Evolutionary conservation across 2,797 vertebrate species (phyloP).

Genomic region (Agapornis canus): DNA sequence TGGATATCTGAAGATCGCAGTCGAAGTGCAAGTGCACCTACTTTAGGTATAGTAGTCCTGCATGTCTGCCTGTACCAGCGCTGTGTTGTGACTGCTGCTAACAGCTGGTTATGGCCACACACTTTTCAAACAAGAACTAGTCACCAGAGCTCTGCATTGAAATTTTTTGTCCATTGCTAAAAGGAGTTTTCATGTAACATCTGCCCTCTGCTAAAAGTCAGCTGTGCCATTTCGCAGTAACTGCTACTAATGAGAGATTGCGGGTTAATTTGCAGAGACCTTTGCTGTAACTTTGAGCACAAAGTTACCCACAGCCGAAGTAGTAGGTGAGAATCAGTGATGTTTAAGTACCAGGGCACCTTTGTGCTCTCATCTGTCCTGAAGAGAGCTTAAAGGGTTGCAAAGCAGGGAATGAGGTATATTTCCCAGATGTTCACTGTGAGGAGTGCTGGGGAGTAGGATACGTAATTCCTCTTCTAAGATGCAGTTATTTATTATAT

Average conservation of each 20-base stretch:
- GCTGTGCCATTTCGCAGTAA: background rate
- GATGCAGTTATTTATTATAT: background rate
- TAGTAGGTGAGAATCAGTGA: background rate
- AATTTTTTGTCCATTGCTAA: background rate
- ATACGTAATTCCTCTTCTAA: background rate
- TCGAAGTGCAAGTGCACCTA: slow-evolving; percentile 93
- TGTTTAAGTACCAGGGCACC: background rate
- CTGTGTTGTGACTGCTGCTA: slow-evolving; percentile 60
- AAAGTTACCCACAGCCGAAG: background rate
- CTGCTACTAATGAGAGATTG: slow-evolving; percentile 47
- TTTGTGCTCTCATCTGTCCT: background rate
- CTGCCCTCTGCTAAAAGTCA: slow-evolving; percentile 40
- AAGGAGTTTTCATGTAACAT: background rate
- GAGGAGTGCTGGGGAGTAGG: background rate
- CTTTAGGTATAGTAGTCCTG: slow-evolving; percentile 91
- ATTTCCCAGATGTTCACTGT: background rate
- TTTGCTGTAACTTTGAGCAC: background rate
- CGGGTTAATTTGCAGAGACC: background rate
- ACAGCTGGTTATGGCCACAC: slow-evolving; percentile 30
- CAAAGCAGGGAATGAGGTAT: background rate
- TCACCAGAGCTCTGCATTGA: background rate
- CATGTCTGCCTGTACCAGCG: slow-evolving; percentile 73
- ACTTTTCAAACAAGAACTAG: background rate
- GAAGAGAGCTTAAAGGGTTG: background rate
- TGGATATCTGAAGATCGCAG: slow-evolving; percentile 92